Conservation (phyloP, 1,140 invertebrate species). For the Formica exsecta region DNA sequence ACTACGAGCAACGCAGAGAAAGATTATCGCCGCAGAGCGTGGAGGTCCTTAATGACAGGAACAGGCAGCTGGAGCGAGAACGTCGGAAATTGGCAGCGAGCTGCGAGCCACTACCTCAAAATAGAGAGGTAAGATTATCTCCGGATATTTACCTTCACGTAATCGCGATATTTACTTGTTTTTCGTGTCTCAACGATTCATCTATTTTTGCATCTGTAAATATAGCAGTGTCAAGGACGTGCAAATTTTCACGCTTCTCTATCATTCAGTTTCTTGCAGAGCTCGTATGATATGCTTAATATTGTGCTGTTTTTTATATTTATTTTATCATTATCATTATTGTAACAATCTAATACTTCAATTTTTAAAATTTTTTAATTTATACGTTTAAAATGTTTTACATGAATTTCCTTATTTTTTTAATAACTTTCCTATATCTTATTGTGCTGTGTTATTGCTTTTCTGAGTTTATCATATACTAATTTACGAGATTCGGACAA, state of each 20-base stretch:
- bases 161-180: conserved; percentile 48
- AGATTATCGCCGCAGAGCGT: conserved; percentile 83
- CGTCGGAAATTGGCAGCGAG: conserved; percentile 81
- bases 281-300: background rate
- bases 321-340: background rate
- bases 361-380: background rate
- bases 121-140: conserved; percentile 72
- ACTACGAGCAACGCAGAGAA: conserved; percentile 76
- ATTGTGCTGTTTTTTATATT: background rate
- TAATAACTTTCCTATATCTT: background rate
- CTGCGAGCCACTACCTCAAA: conserved; percentile 78
- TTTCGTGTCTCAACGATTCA: conserved; percentile 18
- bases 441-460: background rate
- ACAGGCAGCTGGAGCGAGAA: conserved; percentile 81
- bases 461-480: background rate
- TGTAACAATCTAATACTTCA: background rate
- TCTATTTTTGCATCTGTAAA: conserved; percentile 48
- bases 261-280: conserved; percentile 20
- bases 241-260: conserved; percentile 37
- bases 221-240: conserved; percentile 45
- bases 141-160: conserved; percentile 30
- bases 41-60: conserved; percentile 83
- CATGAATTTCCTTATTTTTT: background rate
- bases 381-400: background rate
- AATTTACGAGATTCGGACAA: background rate